Conservation (phyloP, 2,888 invertebrate species). For the Hydropsyche betteni region DNA sequence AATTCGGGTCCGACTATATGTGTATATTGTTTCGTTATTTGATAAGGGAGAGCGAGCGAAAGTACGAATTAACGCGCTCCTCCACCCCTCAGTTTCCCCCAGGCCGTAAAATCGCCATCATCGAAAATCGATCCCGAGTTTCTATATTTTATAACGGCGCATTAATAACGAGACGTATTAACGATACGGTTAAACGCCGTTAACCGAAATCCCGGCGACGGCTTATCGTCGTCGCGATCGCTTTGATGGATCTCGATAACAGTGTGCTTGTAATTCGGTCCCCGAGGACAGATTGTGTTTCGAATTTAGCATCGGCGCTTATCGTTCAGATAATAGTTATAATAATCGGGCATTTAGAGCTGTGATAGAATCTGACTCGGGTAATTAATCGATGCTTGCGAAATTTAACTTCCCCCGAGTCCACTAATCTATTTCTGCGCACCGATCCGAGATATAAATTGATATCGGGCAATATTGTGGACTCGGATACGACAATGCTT, state of each 20-base stretch:
- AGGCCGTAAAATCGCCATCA: no score
- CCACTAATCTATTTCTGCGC: not conserved
- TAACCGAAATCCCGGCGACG: not conserved
- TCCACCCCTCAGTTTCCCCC: no score
- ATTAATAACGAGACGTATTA: not conserved
- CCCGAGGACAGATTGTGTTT: constrained; percentile 20
- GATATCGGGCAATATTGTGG: not conserved
- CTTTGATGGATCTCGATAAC: not conserved
- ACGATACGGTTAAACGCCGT: not conserved
- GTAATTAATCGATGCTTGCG: constrained; percentile 31
- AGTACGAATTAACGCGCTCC: not conserved
- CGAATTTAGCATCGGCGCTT: not conserved
- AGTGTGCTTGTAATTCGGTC: not conserved
- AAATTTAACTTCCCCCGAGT: constrained; percentile 21
- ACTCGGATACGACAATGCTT: no score
- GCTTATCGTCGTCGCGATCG: not conserved
- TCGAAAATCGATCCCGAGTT: no score
- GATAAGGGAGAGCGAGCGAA: not conserved
- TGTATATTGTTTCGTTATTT: constrained; percentile 32
- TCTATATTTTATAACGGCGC: not conserved
- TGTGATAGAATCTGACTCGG: constrained; percentile 22
- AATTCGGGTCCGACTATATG: not conserved
- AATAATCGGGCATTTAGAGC: constrained; percentile 10
- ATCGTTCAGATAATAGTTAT: constrained; percentile 13
- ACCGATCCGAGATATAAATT: not conserved